Conservation (phyloP, 2,797 vertebrate species). For the Malurus splendens region DNA sequence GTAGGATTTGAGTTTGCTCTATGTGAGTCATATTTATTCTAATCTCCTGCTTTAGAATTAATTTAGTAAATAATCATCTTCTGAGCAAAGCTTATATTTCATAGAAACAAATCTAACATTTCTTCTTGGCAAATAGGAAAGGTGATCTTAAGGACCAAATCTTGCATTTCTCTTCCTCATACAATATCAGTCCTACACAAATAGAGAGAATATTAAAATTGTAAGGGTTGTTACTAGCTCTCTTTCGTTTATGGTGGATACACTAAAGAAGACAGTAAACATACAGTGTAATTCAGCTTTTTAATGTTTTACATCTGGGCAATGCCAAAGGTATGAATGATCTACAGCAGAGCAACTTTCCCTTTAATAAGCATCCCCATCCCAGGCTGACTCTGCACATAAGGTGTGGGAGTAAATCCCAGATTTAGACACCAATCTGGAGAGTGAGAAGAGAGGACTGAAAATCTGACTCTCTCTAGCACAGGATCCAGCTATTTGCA, state of each 20-base stretch:
- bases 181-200: not conserved
- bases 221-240: not conserved
- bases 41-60: not conserved
- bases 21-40: slow-evolving; percentile 18
- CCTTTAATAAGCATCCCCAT: slow-evolving; percentile 50
- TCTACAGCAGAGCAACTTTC: slow-evolving; percentile 5
- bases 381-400: slow-evolving; percentile 16
- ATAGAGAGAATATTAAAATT: not conserved
- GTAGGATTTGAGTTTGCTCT: slow-evolving; percentile 1
- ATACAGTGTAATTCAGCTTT: not conserved
- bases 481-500: slow-evolving; percentile 18
- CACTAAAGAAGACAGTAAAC: not conserved
- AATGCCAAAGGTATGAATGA: not conserved
- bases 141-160: not conserved
- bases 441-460: slow-evolving; percentile 38
- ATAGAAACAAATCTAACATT: not conserved
- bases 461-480: slow-evolving; percentile 45
- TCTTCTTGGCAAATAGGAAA: not conserved
- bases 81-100: not conserved
- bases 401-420: slow-evolving; percentile 56
- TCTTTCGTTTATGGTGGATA: not conserved
- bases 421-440: slow-evolving; percentile 58
- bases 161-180: not conserved
- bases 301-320: not conserved
- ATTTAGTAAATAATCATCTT: slow-evolving; percentile 31